Percentiles rank a stretch among this genome's conserved stretches.
Conservation (phyloP, 1,140 invertebrate genomes). For the Drosophila tristis region DNA sequence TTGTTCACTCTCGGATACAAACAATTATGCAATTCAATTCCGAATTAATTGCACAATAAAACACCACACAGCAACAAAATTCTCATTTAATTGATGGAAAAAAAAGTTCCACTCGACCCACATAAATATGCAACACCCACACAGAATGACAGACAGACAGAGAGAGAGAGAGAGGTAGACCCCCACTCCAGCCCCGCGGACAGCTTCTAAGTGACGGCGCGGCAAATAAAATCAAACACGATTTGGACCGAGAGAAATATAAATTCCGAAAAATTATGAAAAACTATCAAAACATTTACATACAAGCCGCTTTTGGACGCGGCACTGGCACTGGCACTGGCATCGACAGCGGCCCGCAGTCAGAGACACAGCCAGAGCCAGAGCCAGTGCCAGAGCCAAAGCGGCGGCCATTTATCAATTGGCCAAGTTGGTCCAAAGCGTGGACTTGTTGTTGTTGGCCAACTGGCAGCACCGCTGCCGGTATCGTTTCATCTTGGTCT, state of each 20-base stretch:
- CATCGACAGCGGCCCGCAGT: too few species aligned
- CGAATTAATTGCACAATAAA: slow-evolving; percentile 76
- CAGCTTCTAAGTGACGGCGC: slow-evolving; percentile 36
- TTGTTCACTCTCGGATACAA: slow-evolving; percentile 45
- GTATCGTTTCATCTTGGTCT: slow-evolving; percentile 67
- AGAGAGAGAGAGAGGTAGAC: not conserved
- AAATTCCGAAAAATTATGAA: slow-evolving; percentile 73
- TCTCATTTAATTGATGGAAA: slow-evolving; percentile 68
- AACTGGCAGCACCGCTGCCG: slow-evolving; percentile 56
- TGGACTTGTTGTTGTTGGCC: slow-evolving; percentile 58
- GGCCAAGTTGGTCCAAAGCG: slow-evolving; percentile 56
- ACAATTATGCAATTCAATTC: slow-evolving; percentile 80
- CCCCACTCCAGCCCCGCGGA: not conserved
- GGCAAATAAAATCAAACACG: slow-evolving; percentile 68
- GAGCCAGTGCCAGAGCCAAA: slow-evolving; percentile 44
- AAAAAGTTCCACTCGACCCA: slow-evolving; percentile 64
- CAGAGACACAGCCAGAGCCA: too few species aligned
- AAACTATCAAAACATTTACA: slow-evolving; percentile 82
- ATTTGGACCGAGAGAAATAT: slow-evolving; percentile 47
- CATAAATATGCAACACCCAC: slow-evolving; percentile 70
- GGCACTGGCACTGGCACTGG: slow-evolving; percentile 2
- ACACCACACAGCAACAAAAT: slow-evolving; percentile 53
- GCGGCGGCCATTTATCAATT: slow-evolving; percentile 76
- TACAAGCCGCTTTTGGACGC: slow-evolving; percentile 36
- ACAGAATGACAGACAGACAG: not conserved